Base-by-base conservation (phyloP, 1,140 invertebrate genomes). In the Mylabris phalerata region DNA sequence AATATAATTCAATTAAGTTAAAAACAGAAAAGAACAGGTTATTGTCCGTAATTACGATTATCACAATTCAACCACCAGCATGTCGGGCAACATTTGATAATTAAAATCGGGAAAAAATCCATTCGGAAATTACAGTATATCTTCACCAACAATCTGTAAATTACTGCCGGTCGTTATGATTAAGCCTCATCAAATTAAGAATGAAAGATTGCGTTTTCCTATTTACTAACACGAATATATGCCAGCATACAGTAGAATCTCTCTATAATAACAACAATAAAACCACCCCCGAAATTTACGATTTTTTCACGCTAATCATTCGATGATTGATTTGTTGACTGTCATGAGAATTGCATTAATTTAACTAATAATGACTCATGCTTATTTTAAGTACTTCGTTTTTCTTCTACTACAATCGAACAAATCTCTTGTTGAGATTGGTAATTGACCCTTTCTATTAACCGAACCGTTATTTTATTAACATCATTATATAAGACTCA, bases 51-150 rank as follows among this genome's bases (percentile, higher is more conserved):
- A 32, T 32, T 32, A 32, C 27, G 27, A 32, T 32, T 32, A 32
- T 32, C 32, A 32, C 32, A 5, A 32, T 5, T 7, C 32, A 7
- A 32, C 32, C 32, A 32, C 32, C 32, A 32, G 32, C 32, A 32
- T 32, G 32, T 32, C 32, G 32, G 32, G 7, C 32, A 32, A 44
- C 54, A 60, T 60, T 60, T 63, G 49, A 45, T 64, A 61, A 61
- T 64, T 64, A 61, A 64, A 64, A 64, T 64, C 62, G 58, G 59
- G 52, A 64, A 64, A 64, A 64, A 64, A 64, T 64, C 62, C 62
- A 64, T 64, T 58, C 59, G 41, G 62, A 64, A 61, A 64, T 64
- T 64, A 64, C 59, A 58, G 51, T 55, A 55, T 60, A 61, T 64
- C 62, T 64, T 55, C 58, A 61, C 32, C 57, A 40, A 50, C 57